Percentiles rank a stretch among this genome's conserved stretches.
Conservation (phyloP, 2,888 invertebrate genomes). For the Yponomeuta plumbellus region DNA sequence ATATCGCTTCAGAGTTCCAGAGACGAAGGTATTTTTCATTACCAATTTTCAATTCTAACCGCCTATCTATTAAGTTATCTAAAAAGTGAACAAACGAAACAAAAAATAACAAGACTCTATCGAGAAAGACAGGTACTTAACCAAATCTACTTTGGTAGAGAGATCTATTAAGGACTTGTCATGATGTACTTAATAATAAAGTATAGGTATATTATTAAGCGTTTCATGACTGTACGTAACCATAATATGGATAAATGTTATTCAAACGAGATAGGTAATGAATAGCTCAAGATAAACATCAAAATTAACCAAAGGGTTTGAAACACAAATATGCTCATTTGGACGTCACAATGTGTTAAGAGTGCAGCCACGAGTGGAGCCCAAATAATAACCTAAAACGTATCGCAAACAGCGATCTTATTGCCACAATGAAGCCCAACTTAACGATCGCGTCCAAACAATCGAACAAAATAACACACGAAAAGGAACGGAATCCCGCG, state of each 20-base stretch:
- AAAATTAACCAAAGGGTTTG: background rate
- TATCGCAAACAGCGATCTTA: conserved; percentile 41
- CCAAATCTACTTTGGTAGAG: too few relatives aligned
- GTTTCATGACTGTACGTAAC: too few relatives aligned
- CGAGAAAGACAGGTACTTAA: too few relatives aligned
- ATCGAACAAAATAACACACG: conserved; percentile 51
- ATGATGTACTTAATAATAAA: too few relatives aligned
- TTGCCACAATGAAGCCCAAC: conserved; percentile 30
- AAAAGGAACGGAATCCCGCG: conserved; percentile 55
- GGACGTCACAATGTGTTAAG: conserved; percentile 23
- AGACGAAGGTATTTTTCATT: conserved; percentile 22
- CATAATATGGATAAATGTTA: too few relatives aligned
- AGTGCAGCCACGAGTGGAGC: conserved; percentile 14
- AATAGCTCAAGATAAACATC: background rate
- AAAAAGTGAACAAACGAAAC: too few relatives aligned
- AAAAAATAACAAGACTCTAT: too few relatives aligned
- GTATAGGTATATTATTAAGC: too few relatives aligned
- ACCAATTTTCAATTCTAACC: background rate
- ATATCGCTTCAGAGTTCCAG: background rate
- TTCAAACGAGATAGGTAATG: background rate
- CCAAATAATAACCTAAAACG: conserved; percentile 24
- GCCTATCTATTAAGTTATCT: background rate
- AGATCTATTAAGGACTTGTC: too few relatives aligned
- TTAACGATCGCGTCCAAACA: conserved; percentile 39
- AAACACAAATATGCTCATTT: conserved; percentile 13